Base-by-base conservation (phyloP, 2,888 invertebrate genomes). In the Catocala fraxini region DNA sequence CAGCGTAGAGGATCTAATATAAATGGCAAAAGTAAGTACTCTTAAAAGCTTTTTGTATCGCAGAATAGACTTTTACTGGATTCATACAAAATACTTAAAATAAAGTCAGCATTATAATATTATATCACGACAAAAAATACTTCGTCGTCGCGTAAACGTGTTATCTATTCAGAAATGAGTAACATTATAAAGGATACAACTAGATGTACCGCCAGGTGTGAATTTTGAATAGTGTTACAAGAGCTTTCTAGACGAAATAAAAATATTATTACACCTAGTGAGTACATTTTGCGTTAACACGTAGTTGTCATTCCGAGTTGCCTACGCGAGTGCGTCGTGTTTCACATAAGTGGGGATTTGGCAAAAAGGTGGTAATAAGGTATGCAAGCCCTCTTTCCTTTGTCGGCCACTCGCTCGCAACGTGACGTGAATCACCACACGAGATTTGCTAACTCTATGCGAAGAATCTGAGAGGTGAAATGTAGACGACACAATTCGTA, bases 311-410 rank as follows among this genome's bases (percentile, higher is more conserved):
- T 90, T 89, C 88, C 81, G 86, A 87, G 89, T 88, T 78, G 81
- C 77, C 81, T 83, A 85, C 87, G 79, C 81, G 84, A 85, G 83
- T 84, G 85, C 87, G 89, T 89, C 89, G 87, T 89, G 89, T 92
- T 91, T 89, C 90, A 89, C 88, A 87, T 89, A 92, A 93, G 90
- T 89, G 86, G 86, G 91, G 92, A 92, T 93, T 92, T 92, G 77
- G 86, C 85, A 90, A 91, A 93, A 92, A 93, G 92, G 93, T 90
- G 87, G 90, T 91, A 90, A 92, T 93, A 94, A 93, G 92, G 91
- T 94, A 93, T 93, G 93, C 93, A 91, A 88, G 91, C 91, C 92
- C 92, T 91, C 91, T 90, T 89, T 84, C 92, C 93, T 94, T 93
- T 94, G 93, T 93, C 93, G 93, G 92, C 93, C 89, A 93, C 91